Evolutionary conservation across 2,113 vertebrate genomes (phyloP).

Genomic region (Charadrius vociferus): DNA sequence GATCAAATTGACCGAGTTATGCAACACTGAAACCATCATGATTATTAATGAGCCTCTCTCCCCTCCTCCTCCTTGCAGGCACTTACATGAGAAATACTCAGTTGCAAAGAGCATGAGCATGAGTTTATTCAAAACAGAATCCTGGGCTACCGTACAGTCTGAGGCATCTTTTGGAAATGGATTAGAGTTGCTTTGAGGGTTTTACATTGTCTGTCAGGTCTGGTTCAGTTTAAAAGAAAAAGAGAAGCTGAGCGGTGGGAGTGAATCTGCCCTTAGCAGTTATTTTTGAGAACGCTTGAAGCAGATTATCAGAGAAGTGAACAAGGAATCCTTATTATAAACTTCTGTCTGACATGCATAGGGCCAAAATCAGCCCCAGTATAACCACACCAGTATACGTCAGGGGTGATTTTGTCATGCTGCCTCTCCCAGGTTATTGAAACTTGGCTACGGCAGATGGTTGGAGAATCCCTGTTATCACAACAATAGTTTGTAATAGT

Average conservation of each 20-base stretch:
- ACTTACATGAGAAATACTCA: slow-evolving; percentile 50
- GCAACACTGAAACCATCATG: slow-evolving; percentile 23
- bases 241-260: slow-evolving; percentile 35
- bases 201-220: slow-evolving; percentile 63
- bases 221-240: slow-evolving; percentile 56
- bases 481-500: slow-evolving; percentile 26
- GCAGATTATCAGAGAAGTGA: slow-evolving; percentile 31
- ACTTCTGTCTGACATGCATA: slow-evolving; percentile 6
- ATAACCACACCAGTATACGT: background rate
- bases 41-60: slow-evolving; percentile 40
- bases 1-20: slow-evolving; percentile 6
- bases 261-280: slow-evolving; percentile 46
- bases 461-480: slow-evolving; percentile 12
- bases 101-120: slow-evolving; percentile 46
- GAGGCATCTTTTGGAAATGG: slow-evolving; percentile 68
- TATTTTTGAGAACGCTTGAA: slow-evolving; percentile 52
- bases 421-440: background rate
- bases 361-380: background rate
- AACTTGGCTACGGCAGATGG: slow-evolving; percentile 1
- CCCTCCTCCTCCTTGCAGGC: slow-evolving; percentile 15
- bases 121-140: slow-evolving; percentile 69
- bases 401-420: background rate
- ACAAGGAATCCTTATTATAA: slow-evolving; percentile 34
- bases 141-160: slow-evolving; percentile 33
- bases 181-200: slow-evolving; percentile 67